These are phyloP conservation scores for Euglossa dilemma DNA, from an alignment of 1,140 invertebrate genomes.

Conservation along the genomic window DNA sequence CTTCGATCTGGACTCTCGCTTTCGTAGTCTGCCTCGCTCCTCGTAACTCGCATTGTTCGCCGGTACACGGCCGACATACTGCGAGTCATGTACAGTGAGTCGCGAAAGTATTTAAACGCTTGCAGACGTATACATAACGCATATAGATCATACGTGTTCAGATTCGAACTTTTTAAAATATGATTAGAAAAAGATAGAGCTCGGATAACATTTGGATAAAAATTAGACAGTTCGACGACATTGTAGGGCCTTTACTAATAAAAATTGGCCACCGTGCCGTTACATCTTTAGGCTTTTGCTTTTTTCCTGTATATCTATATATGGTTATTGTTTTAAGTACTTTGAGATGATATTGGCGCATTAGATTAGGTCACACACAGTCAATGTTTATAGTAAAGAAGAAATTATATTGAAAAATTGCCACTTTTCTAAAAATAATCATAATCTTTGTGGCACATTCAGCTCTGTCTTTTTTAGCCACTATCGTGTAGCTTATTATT, in stretches of 20 bases:
- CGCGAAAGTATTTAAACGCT: constrained; percentile 38
- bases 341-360: too few relatives aligned
- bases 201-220: not conserved
- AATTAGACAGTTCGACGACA: not conserved
- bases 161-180: not conserved
- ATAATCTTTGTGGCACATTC: too few relatives aligned
- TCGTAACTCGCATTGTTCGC: constrained; percentile 53
- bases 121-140: not conserved
- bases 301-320: too few relatives aligned
- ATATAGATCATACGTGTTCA: not conserved
- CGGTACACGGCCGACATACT: constrained; percentile 19
- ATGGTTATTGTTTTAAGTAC: too few relatives aligned
- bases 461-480: too few relatives aligned
- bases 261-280: not conserved
- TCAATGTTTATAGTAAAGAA: not conserved
- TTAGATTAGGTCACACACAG: not conserved
- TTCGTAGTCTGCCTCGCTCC: constrained; percentile 29
- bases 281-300: not conserved
- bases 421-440: too few relatives aligned
- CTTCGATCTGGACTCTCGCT: constrained; percentile 34
- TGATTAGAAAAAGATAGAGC: not conserved
- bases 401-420: not conserved
- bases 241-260: not conserved
- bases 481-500: not conserved
- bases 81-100: constrained; percentile 35